Conservation (phyloP, 1,140 invertebrate genomes). For the Planococcus citri region DNA sequence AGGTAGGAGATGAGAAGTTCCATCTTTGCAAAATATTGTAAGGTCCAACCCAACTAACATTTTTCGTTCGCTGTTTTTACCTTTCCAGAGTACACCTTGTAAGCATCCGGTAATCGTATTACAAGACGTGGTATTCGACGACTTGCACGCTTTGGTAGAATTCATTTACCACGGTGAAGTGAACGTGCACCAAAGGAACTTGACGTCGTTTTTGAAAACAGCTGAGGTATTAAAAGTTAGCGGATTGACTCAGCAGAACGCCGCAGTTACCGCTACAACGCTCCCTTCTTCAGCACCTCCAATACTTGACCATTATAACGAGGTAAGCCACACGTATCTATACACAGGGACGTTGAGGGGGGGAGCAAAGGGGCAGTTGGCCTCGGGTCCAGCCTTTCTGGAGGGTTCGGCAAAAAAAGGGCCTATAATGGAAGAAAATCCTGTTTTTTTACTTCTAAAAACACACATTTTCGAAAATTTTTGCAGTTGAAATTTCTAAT, state of each 20-base stretch:
- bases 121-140: conserved; percentile 81
- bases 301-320: conserved; percentile 1
- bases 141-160: conserved; percentile 78
- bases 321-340: conserved; percentile 11
- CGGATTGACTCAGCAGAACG: conserved; percentile 60
- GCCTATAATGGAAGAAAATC: no score
- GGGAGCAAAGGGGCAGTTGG: no score
- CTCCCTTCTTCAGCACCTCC: conserved; percentile 14
- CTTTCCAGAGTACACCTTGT: conserved; percentile 70
- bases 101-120: conserved; percentile 89
- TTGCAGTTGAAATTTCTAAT: neutral
- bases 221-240: conserved; percentile 81
- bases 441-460: no score
- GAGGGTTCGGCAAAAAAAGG: no score
- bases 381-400: no score
- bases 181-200: conserved; percentile 76
- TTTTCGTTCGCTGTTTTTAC: no score
- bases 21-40: no score
- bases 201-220: conserved; percentile 80
- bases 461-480: conserved; percentile 1
- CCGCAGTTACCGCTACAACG: neutral
- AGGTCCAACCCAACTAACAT: no score
- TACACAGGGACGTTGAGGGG: conserved; percentile 16
- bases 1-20: no score
- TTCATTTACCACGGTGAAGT: conserved; percentile 93